These are phyloP conservation scores for Nasua narica DNA, from an alignment of 2,797 vertebrate species.

Conservation along the genomic window DNA sequence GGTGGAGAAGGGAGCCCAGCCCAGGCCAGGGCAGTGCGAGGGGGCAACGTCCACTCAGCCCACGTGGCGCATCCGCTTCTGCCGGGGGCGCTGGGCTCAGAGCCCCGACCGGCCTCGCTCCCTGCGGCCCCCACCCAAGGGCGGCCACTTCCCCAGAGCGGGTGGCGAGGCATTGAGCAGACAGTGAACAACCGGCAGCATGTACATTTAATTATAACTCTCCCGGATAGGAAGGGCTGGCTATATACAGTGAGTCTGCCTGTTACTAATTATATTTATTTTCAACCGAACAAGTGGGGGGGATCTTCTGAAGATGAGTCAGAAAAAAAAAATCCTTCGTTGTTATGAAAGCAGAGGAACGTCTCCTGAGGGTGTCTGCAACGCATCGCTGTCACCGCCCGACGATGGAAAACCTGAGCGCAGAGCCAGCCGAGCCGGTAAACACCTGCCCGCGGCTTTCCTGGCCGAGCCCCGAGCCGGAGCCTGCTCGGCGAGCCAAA, in stretches of 20 bases:
- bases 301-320: constrained; percentile 78
- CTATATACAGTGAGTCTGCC: constrained; percentile 64
- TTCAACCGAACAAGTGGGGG: not conserved
- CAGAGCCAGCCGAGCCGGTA: constrained; percentile 82
- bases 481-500: constrained; percentile 68
- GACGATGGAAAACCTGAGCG: constrained; percentile 87
- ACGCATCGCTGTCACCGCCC: constrained; percentile 81
- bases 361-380: constrained; percentile 78
- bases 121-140: not conserved
- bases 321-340: constrained; percentile 77
- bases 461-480: constrained; percentile 74
- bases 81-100: accelerated
- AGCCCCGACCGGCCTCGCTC: not conserved
- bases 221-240: constrained; percentile 53
- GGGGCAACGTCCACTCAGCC: not conserved
- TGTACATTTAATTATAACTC: constrained; percentile 53
- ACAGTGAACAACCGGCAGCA: constrained; percentile 25
- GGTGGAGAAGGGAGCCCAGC: not conserved
- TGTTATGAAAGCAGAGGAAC: constrained; percentile 76
- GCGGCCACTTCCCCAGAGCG: not conserved
- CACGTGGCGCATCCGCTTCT: accelerated
- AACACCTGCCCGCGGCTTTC: constrained; percentile 87
- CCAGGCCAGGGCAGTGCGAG: accelerated
- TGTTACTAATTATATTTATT: constrained; percentile 82
- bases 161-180: not conserved